These are phyloP conservation scores for Plestiodon gilberti DNA, from an alignment of 2,113 vertebrate species.

Conservation along the genomic window DNA sequence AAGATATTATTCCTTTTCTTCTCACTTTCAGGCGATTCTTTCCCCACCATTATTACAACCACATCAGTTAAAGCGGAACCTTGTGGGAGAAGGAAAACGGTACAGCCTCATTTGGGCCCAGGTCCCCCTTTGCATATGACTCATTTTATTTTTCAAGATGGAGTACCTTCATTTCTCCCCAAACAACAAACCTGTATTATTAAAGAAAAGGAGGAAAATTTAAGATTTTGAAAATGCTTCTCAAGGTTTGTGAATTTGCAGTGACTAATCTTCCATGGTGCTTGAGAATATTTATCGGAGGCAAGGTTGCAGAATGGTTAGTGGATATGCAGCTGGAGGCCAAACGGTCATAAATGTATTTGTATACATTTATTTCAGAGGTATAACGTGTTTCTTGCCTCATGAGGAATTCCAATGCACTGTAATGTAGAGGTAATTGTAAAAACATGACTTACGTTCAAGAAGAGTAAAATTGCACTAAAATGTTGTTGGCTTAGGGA, in stretches of 20 bases:
- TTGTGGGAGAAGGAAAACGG: neutral
- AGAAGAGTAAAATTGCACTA: too few species aligned
- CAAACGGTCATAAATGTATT: neutral
- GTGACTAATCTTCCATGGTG: neutral
- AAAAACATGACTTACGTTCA: too few species aligned
- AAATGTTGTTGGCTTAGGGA: too few species aligned
- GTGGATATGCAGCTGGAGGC: neutral
- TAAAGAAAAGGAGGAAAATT: neutral
- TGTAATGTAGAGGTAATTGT: too few species aligned
- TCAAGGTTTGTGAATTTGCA: neutral
- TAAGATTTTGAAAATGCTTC: too few species aligned
- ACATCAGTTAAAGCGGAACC: neutral
- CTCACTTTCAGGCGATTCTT: neutral
- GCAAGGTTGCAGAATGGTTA: neutral
- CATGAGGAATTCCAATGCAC: too few species aligned
- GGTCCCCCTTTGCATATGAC: neutral
- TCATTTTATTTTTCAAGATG: neutral
- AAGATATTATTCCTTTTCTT: constrained; percentile 8
- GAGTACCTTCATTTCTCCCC: neutral
- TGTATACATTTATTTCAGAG: neutral
- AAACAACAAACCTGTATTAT: neutral
- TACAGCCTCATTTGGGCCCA: neutral
- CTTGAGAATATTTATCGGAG: neutral
- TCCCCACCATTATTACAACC: neutral
- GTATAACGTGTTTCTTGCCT: too few species aligned